Percentiles rank a stretch among this genome's conserved stretches.
Conservation (phyloP, 2,888 invertebrate species). For the Metopia argyrocephala region DNA sequence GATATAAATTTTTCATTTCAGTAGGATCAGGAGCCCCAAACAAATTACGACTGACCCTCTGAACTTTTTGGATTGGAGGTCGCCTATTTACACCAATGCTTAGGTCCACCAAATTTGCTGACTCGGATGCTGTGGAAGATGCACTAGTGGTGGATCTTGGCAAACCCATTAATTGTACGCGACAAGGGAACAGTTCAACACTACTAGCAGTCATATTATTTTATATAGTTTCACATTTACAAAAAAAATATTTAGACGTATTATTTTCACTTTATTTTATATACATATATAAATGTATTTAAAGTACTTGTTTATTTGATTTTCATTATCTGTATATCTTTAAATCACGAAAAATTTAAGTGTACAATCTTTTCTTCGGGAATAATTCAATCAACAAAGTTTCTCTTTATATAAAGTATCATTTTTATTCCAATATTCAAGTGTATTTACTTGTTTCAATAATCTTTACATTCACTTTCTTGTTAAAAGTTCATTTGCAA, state of each 20-base stretch:
- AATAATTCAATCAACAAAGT: background rate
- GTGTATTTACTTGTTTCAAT: background rate
- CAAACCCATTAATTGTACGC: slow-evolving; percentile 39
- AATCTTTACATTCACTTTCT: background rate
- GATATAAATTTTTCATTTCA: slow-evolving; percentile 50
- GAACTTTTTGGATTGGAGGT: slow-evolving; percentile 34
- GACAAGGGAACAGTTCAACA: slow-evolving; percentile 51
- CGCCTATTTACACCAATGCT: slow-evolving; percentile 7
- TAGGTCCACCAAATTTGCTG: background rate
- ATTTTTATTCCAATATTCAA: slow-evolving; percentile 3
- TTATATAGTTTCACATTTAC: background rate
- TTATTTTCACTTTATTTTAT: slow-evolving; percentile 1
- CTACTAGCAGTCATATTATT: slow-evolving; percentile 51
- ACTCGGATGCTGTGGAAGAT: background rate
- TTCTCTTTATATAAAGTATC: background rate
- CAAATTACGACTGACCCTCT: slow-evolving; percentile 54
- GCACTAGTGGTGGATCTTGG: background rate
- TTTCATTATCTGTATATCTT: too few species aligned
- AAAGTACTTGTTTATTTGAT: background rate
- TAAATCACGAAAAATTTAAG: background rate
- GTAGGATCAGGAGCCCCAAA: slow-evolving; percentile 56
- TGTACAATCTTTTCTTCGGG: background rate
- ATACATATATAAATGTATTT: background rate
- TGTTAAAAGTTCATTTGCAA: background rate
- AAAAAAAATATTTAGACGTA: background rate